Conservation (phyloP, 1,140 invertebrate genomes). For the Microplitis mediator region DNA sequence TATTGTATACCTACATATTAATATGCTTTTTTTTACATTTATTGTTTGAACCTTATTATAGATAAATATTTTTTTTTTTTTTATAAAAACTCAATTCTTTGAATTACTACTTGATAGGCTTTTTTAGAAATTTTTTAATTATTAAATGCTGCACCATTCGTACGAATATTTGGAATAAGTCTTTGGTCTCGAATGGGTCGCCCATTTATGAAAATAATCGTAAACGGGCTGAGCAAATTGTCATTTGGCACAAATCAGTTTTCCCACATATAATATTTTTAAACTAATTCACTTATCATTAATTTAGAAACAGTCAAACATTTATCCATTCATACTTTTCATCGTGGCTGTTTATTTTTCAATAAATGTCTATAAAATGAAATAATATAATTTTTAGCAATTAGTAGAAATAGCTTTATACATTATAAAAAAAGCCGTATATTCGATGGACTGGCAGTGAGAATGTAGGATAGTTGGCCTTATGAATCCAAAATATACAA, state of each 20-base stretch:
- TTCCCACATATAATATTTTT: constrained; percentile 27
- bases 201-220: constrained; percentile 40
- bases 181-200: constrained; percentile 60
- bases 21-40: neutral
- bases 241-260: constrained; percentile 55
- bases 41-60: constrained; percentile 28
- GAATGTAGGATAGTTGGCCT: neutral
- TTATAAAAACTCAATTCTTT: neutral
- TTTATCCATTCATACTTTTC: constrained; percentile 40
- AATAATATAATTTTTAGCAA: neutral
- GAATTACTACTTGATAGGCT: neutral
- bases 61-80: constrained; percentile 28
- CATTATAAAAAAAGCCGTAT: neutral
- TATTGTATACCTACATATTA: neutral
- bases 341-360: constrained; percentile 27
- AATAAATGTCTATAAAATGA: neutral
- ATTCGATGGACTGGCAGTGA: constrained; percentile 2
- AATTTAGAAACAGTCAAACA: constrained; percentile 37
- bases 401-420: neutral
- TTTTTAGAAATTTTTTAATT: neutral
- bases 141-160: constrained; percentile 3
- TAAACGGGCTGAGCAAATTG: constrained; percentile 58
- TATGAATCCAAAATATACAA: neutral
- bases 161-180: constrained; percentile 41
- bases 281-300: constrained; percentile 23